These are phyloP conservation scores for Alfaro cultratus DNA, from an alignment of 2,797 vertebrate species.

Conservation along the genomic window DNA sequence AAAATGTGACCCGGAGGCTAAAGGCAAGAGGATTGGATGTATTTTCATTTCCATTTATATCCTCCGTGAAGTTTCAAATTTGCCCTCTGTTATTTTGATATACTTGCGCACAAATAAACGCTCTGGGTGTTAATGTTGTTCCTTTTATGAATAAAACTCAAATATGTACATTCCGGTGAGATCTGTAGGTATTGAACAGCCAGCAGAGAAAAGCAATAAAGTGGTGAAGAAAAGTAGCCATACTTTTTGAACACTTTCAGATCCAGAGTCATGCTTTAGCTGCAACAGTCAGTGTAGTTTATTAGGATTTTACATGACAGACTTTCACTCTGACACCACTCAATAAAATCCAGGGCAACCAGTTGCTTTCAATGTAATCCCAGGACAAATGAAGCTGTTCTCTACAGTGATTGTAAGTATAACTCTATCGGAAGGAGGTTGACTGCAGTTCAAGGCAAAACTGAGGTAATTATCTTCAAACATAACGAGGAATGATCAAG, in stretches of 20 bases:
- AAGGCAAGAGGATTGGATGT: constrained; percentile 61
- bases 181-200: neutral
- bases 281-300: neutral
- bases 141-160: neutral
- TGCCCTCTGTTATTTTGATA: constrained; percentile 51
- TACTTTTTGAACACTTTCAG: neutral
- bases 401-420: neutral
- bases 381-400: neutral
- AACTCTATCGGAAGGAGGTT: neutral
- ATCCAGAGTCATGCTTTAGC: neutral
- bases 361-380: neutral
- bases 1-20: constrained; percentile 74
- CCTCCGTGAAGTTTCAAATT: constrained; percentile 62
- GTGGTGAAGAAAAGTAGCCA: neutral
- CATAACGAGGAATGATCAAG: neutral
- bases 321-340: neutral
- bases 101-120: constrained; percentile 47
- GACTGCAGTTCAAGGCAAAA: neutral
- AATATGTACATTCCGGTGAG: neutral
- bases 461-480: neutral
- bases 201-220: neutral
- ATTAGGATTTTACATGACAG: neutral
- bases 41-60: constrained; percentile 69
- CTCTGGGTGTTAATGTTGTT: constrained; percentile 48
- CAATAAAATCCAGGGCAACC: neutral